Percentiles rank a stretch among this genome's conserved stretches.
phyloP scores from a whole-genome alignment of 37 sponge, comb jelly and placozoan species.

The Agelas oroides region DNA sequence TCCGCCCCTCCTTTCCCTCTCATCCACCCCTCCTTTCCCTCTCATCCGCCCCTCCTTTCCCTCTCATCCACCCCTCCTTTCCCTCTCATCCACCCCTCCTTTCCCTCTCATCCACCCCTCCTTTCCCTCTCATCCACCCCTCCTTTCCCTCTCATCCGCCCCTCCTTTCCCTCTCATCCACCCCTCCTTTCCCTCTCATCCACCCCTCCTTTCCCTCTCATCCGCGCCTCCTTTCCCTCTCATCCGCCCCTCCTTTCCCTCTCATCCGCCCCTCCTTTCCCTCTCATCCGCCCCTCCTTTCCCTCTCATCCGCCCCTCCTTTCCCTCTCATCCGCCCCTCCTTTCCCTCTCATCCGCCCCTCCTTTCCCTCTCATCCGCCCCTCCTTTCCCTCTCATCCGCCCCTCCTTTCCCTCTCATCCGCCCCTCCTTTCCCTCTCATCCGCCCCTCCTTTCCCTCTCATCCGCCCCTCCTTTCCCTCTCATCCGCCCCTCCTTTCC shows the following conservation, averaged over 20 bases:
- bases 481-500: neutral
- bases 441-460: neutral
- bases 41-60: neutral
- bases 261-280: neutral
- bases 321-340: neutral
- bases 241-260: too few species aligned
- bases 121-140: too few species aligned
- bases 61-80: too few species aligned
- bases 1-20: neutral
- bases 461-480: too few species aligned
- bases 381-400: too few species aligned
- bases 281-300: too few species aligned
- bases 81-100: too few species aligned
- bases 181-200: neutral
- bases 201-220: neutral
- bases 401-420: neutral
- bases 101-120: neutral
- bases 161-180: too few species aligned
- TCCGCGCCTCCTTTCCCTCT: neutral
- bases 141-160: neutral
- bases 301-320: too few species aligned
- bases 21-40: neutral
- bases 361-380: neutral
- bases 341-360: too few species aligned
- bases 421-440: neutral